A percentile compares a stretch with the other conserved stretches of the same genome.
Conservation (phyloP, 2,113 vertebrate species). For the Pangasianodon hypophthalmus region DNA sequence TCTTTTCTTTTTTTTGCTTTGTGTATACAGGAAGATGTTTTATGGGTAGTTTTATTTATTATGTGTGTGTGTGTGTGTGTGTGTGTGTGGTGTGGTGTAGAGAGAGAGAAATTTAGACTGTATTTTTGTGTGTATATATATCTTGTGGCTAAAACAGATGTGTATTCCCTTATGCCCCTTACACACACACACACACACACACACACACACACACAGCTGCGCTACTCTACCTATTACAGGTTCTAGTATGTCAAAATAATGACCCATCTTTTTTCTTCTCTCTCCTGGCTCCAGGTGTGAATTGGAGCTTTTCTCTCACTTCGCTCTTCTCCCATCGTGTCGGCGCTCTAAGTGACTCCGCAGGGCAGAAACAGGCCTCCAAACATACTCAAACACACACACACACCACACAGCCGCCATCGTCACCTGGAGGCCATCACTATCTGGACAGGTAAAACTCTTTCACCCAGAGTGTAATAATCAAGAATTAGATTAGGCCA, state of each 20-base stretch:
- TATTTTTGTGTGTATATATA: background rate
- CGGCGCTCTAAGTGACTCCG: conserved; percentile 3
- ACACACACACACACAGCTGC: background rate
- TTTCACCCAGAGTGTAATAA: background rate
- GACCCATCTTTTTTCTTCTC: background rate
- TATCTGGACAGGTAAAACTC: conserved; percentile 25
- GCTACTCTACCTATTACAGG: background rate
- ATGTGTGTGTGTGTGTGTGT: conserved; percentile 18
- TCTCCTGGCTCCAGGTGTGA: conserved; percentile 36
- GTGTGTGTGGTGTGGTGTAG: background rate
- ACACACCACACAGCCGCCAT: background rate
- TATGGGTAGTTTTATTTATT: background rate
- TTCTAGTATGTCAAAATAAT: background rate
- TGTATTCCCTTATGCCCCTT: background rate
- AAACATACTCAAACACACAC: background rate
- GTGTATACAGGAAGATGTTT: background rate
- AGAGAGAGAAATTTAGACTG: background rate
- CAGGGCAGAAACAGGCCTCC: background rate
- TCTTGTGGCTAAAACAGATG: background rate
- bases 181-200: conserved; percentile 17
- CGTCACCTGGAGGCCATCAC: conserved; percentile 10
- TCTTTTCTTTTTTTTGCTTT: background rate
- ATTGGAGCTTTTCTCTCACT: background rate
- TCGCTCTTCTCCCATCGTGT: conserved; percentile 2
- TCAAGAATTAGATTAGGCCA: background rate